Evolutionary conservation across 2,888 invertebrate species (phyloP).

Genomic region (Drosophila acutilabella): DNA sequence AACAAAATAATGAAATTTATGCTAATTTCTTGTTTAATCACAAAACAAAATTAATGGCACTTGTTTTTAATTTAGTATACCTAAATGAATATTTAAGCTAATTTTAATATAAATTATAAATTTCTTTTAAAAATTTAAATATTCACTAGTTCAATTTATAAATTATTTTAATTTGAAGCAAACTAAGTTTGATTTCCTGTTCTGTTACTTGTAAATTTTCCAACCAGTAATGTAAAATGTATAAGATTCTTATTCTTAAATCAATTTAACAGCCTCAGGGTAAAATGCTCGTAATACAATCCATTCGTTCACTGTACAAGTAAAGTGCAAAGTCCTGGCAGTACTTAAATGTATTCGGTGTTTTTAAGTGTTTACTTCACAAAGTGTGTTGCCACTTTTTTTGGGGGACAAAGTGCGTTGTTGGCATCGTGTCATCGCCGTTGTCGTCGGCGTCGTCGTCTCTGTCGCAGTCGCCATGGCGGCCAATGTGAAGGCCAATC

Average conservation of each 20-base stretch:
- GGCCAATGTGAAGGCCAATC: constrained; percentile 79
- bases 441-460: constrained; percentile 7
- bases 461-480: constrained; percentile 36
- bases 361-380: neutral
- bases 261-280: constrained; percentile 6
- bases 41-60: no score
- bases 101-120: no score
- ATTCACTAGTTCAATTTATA: no score
- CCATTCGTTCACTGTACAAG: constrained; percentile 4
- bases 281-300: constrained; percentile 19
- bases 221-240: no score
- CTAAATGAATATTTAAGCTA: no score
- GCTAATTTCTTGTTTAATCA: no score
- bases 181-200: no score
- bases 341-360: neutral
- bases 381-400: constrained; percentile 20
- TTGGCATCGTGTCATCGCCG: constrained; percentile 29
- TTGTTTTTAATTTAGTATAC: no score
- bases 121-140: no score
- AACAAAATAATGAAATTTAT: no score
- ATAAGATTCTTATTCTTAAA: neutral
- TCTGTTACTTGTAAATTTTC: no score
- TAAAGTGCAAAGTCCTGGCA: constrained; percentile 23
- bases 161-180: no score
- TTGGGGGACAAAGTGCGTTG: constrained; percentile 47